Evolutionary conservation across 2,888 invertebrate genomes (phyloP).

Genomic region (Lysandra bellargus): DNA sequence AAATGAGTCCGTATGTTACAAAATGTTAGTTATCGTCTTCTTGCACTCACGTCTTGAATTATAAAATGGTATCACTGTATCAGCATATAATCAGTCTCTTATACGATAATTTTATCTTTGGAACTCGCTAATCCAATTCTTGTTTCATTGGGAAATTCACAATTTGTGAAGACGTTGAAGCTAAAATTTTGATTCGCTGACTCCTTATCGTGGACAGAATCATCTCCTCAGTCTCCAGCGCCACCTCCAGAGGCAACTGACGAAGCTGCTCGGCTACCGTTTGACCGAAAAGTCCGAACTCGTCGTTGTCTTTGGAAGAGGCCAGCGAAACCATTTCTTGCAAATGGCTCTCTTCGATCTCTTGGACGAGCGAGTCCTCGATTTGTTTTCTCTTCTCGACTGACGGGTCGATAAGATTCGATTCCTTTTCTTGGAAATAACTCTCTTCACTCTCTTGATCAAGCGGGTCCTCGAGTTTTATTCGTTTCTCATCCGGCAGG

Average conservation of each 20-base stretch:
- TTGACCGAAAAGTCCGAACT: conserved; percentile 6
- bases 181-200: not conserved
- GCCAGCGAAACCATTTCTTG: not conserved
- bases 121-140: not conserved
- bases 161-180: not conserved
- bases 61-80: not conserved
- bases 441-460: not conserved
- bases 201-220: conserved; percentile 10
- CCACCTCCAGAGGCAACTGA: conserved; percentile 6
- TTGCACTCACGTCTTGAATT: too few species aligned
- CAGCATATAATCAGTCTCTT: not conserved
- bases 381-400: not conserved
- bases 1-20: too few species aligned
- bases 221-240: conserved; percentile 20
- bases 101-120: not conserved
- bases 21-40: too few species aligned
- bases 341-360: not conserved
- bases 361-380: not conserved
- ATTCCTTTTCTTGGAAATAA: not conserved
- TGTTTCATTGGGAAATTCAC: not conserved
- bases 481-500: too few species aligned
- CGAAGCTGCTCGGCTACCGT: conserved; percentile 15
- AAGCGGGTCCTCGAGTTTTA: conserved; percentile 7
- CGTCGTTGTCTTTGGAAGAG: conserved; percentile 14
- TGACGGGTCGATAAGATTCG: not conserved